Evolutionary conservation across 2,113 vertebrate species (phyloP), one percentile per base, ranked within the genome.

Genomic region (Antechinus stuartii): DNA sequence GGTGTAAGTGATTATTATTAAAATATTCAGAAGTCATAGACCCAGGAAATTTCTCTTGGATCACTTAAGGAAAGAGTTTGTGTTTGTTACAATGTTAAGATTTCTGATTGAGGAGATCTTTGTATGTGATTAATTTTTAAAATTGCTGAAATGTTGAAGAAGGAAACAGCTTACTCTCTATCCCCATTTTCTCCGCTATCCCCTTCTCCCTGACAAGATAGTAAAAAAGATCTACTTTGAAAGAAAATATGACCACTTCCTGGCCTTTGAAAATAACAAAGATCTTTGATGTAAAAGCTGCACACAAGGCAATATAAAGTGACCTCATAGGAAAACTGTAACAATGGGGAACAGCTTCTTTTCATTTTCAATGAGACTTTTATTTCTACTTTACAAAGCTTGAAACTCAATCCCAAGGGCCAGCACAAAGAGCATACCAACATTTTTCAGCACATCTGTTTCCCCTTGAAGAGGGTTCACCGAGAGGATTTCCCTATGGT

Each of bases 171-270:
- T 91, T 46, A 22, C 55, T 91, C 10, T 26, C 46, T 54, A n/a
- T 57, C 26, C 7, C 93, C 27, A 42, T 30, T 93, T 11, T 53
- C 56, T 25, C 19, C 52, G 2, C 14, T 24, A 6, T 25, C 3
- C 56, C 35, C 12, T 46, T 91, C 52, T 19, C 2, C 90, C 42
- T 30, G 5, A 24, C 50, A 84, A 27, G 50, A 54, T 53, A 68
- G 49, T 91, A 53, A 55, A 94, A 68, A 94, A 26, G 19, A 53
- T 50, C n/a, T 76, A 50, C 68, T 52, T 53, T 68, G 92, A 92
- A 76, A 35, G 10, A 92, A 92, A 92, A 53, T n/a, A 4, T 30
- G 10, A n/a, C 55, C 22, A 76, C 46, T 92, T 92, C 49, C 57
- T 7, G 92, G 25, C 46, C 4, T 24, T 92, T 57, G n/a, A 42